Percentiles rank a stretch among this genome's conserved stretches.
These are phyloP conservation scores for Pseudomyrmex flavicornis DNA, from an alignment of 1,140 invertebrate species.

Conservation along the genomic window DNA sequence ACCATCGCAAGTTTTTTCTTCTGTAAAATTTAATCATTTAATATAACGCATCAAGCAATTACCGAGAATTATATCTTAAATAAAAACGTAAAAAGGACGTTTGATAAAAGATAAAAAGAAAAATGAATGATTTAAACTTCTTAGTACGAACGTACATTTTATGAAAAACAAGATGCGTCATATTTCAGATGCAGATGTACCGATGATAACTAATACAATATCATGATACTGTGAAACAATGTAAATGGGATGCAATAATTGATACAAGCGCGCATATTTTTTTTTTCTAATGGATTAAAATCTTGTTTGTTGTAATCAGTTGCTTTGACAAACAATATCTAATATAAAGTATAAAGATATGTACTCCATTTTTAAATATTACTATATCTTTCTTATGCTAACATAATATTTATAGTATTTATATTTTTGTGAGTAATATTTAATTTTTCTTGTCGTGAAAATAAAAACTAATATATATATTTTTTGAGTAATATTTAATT, in stretches of 20 bases:
- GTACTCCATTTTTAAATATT: no score
- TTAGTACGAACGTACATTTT: neutral
- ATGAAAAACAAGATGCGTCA: neutral
- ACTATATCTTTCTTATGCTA: no score
- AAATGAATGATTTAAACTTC: neutral
- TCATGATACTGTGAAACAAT: neutral
- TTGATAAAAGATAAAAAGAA: no score
- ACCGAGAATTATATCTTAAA: neutral
- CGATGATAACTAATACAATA: slow-evolving; percentile 12
- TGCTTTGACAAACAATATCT: no score
- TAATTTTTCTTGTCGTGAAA: neutral
- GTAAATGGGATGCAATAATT: neutral
- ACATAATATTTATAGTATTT: neutral
- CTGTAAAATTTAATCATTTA: neutral
- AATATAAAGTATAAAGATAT: no score
- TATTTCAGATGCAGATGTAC: slow-evolving; percentile 18
- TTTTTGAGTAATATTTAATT: neutral
- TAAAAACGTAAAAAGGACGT: no score
- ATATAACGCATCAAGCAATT: neutral
- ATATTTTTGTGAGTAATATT: neutral
- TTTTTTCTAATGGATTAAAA: neutral
- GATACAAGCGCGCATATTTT: neutral
- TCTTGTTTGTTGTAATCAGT: no score
- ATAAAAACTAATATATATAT: neutral
- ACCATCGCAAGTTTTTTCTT: no score